phyloP scores from a whole-genome alignment of 2,113 vertebrate genomes.

The Tragulus kanchil region DNA sequence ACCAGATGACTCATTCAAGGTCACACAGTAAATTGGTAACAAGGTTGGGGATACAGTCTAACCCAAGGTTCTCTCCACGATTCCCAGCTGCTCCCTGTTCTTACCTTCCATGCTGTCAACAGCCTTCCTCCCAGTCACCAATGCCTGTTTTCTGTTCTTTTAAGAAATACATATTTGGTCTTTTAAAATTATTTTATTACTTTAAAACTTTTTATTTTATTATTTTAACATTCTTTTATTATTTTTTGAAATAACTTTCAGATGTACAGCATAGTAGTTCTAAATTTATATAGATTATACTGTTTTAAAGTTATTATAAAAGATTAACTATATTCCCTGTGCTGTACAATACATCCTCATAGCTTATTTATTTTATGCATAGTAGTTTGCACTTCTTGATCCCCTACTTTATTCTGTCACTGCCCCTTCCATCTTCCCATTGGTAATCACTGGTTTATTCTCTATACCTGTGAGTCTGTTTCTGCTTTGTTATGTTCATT shows the following conservation, averaged over 20 bases:
- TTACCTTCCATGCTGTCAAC: accelerated
- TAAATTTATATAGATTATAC: background rate
- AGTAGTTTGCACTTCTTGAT: background rate
- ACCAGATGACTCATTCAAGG: background rate
- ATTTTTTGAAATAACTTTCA: background rate
- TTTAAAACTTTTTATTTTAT: background rate
- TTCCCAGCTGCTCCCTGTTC: background rate
- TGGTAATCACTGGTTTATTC: background rate
- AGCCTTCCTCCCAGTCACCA: background rate
- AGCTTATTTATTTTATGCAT: background rate
- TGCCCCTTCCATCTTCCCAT: background rate
- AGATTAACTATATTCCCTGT: background rate
- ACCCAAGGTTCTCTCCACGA: background rate
- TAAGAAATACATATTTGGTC: background rate
- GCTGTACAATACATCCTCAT: background rate
- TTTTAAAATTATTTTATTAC: background rate
- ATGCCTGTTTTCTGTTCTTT: background rate
- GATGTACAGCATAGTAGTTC: background rate
- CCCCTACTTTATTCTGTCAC: background rate
- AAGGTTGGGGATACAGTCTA: background rate
- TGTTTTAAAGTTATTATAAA: background rate
- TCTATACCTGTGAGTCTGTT: background rate
- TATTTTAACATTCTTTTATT: background rate
- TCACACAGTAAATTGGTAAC: background rate
- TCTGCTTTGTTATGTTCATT: no score